phyloP scores from a whole-genome alignment of 2,888 invertebrate species.

The Drosophila buzzatii region DNA sequence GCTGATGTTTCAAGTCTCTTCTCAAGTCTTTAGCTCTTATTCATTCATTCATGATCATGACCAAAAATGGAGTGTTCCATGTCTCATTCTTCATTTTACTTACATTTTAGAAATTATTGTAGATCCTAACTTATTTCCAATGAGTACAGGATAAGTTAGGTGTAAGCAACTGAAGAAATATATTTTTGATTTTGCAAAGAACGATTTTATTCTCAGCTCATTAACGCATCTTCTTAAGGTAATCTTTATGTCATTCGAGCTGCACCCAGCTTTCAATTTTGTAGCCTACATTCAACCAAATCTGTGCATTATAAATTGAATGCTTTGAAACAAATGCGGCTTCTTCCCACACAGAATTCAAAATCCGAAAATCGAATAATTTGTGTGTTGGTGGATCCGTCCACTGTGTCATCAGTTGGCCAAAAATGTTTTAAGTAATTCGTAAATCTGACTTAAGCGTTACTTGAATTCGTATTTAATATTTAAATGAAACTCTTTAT shows the following conservation, averaged over 20 bases:
- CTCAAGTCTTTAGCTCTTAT: too few relatives aligned
- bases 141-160: neutral
- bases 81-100: too few relatives aligned
- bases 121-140: neutral
- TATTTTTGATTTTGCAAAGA: neutral
- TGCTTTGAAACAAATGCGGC: neutral
- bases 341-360: neutral
- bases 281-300: neutral
- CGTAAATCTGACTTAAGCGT: neutral
- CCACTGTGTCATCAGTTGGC: neutral
- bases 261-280: neutral
- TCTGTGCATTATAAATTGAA: neutral
- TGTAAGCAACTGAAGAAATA: neutral
- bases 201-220: neutral
- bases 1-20: too few relatives aligned
- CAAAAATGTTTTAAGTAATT: neutral
- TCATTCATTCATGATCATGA: too few relatives aligned
- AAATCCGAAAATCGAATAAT: neutral
- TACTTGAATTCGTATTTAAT: neutral
- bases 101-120: too few relatives aligned
- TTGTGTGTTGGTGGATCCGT: neutral
- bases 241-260: neutral
- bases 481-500: neutral
- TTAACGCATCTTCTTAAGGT: neutral
- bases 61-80: too few relatives aligned